Evolutionary conservation across 1,140 invertebrate species (phyloP), one percentile per base, ranked within the genome.

Genomic region (Sinonovacula constricta): DNA sequence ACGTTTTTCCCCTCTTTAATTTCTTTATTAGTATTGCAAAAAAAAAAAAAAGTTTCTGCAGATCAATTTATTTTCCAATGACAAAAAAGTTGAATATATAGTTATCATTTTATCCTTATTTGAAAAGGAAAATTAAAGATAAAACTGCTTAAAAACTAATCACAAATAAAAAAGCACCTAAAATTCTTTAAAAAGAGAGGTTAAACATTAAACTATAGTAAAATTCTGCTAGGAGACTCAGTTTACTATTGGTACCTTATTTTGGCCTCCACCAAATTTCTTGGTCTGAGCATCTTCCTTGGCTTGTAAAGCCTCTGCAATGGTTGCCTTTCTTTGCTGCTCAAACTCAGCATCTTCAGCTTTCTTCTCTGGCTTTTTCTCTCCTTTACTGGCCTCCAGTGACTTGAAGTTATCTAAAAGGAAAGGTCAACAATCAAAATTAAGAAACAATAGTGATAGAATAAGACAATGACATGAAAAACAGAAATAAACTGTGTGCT

Each of bases 271-370:
- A 51, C 94, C 94, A 92, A 95, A 95, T 22, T 93, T 89, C 88
- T 94, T 94, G 67, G 92, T 91, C 57, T 91, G 92, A n/a, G 91
- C 94, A 79, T 95, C 83, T 31, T 85, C 93, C 68, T 94, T 94
- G 57, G 94, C 94, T 59, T 87, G 85, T 18, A 90, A 51, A 67
- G 95, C 96, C 89, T 96, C 95, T 24, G 95, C 96, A 88, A 97
- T 97, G 0, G 95, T 95, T 82, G 95, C 96, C 83, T 95, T 94
- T 71, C 96, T 92, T 88, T 96, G 95, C 22, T 94, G 92, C 89
- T 96, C 95, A 92, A 97, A 97, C 87, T 97, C 96, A 22, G 93
- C 93, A 90, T 96, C 94, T 54, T 90, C 91, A 62, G 87, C 79
- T 36, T 83, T 85, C 74, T 89, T 89, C 15, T 82, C 84, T 26